These are phyloP conservation scores for Polydrusus pterygomalis DNA, from an alignment of 2,888 invertebrate species.

Conservation along the genomic window DNA sequence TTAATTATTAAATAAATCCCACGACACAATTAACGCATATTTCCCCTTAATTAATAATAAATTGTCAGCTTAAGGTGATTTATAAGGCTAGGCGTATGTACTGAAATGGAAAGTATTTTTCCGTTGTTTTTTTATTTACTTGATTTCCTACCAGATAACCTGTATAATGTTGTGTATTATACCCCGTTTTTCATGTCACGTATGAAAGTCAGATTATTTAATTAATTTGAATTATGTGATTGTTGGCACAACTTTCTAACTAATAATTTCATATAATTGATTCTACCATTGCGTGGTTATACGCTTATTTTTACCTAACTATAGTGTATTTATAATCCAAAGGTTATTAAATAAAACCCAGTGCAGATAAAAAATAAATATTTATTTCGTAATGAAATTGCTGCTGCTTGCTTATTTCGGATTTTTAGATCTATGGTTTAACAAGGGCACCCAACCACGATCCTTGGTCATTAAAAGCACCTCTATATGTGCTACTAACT, in stretches of 20 bases:
- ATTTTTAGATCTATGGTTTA: no score
- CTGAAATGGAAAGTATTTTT: conserved; percentile 51
- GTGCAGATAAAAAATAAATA: no score
- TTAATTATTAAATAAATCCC: conserved; percentile 51
- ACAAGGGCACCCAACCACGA: no score
- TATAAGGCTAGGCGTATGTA: conserved; percentile 45
- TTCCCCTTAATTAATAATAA: conserved; percentile 53
- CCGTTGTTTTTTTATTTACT: conserved; percentile 18
- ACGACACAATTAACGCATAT: conserved; percentile 46
- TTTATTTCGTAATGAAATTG: no score
- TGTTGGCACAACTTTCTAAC: conserved; percentile 18
- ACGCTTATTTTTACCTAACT: no score
- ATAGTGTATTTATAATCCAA: no score
- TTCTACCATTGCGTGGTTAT: background rate
- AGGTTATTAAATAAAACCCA: no score
- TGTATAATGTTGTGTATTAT: conserved; percentile 19
- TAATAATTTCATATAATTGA: background rate
- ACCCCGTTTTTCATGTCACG: conserved; percentile 28
- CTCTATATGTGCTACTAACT: no score
- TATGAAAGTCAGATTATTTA: conserved; percentile 15
- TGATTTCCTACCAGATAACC: conserved; percentile 26
- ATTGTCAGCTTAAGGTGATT: conserved; percentile 54
- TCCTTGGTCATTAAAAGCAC: no score
- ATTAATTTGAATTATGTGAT: conserved; percentile 5
- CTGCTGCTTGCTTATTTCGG: no score